phyloP scores from a whole-genome alignment of 2,888 invertebrate species.

The Acleris emargana region DNA sequence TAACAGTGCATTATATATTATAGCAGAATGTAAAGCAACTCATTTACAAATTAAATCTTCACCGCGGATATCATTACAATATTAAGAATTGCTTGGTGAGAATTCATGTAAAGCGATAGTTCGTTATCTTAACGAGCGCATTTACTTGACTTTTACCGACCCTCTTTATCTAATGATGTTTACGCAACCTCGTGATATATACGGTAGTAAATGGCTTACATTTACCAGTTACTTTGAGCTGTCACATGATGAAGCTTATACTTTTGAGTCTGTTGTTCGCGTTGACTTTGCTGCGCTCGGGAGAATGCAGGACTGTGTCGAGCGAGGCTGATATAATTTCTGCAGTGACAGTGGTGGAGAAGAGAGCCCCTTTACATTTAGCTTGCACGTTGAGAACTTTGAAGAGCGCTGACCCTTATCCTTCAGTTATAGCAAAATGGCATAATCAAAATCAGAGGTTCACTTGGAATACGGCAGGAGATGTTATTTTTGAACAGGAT shows the following conservation, averaged over 20 bases:
- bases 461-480: constrained; percentile 47
- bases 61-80: not conserved
- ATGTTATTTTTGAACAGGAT: constrained; percentile 40
- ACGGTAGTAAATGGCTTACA: constrained; percentile 39
- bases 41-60: constrained; percentile 1
- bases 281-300: constrained; percentile 45
- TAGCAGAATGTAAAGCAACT: not conserved
- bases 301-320: constrained; percentile 51
- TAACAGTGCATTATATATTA: no score
- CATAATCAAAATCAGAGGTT: constrained; percentile 48
- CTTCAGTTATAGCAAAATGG: constrained; percentile 57
- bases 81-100: not conserved
- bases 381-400: constrained; percentile 52
- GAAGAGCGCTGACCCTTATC: constrained; percentile 51
- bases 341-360: constrained; percentile 42
- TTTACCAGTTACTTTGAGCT: constrained; percentile 40
- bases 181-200: constrained; percentile 41
- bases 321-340: constrained; percentile 46
- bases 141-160: constrained; percentile 50
- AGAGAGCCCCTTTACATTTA: constrained; percentile 45
- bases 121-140: constrained; percentile 48
- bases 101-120: constrained; percentile 30
- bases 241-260: constrained; percentile 55
- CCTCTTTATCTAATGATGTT: constrained; percentile 51
- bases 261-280: constrained; percentile 41